Evolutionary conservation across 1,140 invertebrate species (phyloP), one percentile per base, ranked within the genome.

Genomic region (Euglossa dilemma): DNA sequence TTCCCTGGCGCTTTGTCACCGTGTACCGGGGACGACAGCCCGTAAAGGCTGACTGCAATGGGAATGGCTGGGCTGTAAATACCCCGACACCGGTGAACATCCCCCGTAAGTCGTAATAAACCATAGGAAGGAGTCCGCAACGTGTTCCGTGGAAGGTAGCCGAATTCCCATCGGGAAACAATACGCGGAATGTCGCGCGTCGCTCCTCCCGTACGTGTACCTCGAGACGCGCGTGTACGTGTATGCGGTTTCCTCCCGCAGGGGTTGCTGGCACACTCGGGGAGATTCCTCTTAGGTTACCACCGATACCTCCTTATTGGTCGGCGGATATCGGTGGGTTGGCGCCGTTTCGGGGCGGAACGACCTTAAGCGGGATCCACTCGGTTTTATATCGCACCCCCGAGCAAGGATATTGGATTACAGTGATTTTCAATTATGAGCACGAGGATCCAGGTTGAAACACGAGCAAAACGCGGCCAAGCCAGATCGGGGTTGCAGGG

Each of bases 371-470:
- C 81, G 73, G 73, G 63, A 80, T 83, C 70, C 67, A 4, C 79
- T 67, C 56, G 77, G 85, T 85, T 86, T 88, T 89, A 86, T 83
- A 81, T 85, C 87, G 69, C 72, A 69, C 70, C 71, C 69, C 64
- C 63, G 52, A 85, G 64, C 64, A 57, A 52, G 86, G 83, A 91
- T 90, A 89, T 90, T 82, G 84, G 86, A 90, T 91, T 85, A 91
- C 87, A 86, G 84, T 89, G 90, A 92, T 91, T 91, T 91, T 92
- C 89, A 92, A 92, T 91, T 91, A 91, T 84, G 81, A 85, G 84
- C 72, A 64, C 59, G 52, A 57, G 59, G 23, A 45, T 67, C 43
- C 54, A 50, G 43, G 16, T 23, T 20, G 74, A 67, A 80, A 74
- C 61, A 83, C 28, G 77, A 69, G 56, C 72, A 83, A 70, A 86